Conservation (phyloP, 2,797 vertebrate species). For the Calcarius lapponicus region DNA sequence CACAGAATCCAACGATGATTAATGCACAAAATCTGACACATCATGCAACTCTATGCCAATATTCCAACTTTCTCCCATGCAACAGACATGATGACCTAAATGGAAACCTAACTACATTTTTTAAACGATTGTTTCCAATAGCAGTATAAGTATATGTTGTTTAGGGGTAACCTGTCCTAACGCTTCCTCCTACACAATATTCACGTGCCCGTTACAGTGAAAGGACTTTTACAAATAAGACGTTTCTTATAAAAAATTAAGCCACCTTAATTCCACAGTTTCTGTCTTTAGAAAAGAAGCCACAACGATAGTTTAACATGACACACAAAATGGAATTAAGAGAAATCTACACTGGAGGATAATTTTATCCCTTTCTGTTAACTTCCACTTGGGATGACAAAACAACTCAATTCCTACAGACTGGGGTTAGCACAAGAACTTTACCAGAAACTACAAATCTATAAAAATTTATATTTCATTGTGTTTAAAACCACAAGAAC, state of each 20-base stretch:
- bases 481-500: slow-evolving; percentile 77
- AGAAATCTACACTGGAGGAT: slow-evolving; percentile 77
- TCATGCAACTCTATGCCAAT: slow-evolving; percentile 98
- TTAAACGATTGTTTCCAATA: slow-evolving; percentile 83
- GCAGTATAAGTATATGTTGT: slow-evolving; percentile 84
- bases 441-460: slow-evolving; percentile 78
- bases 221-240: slow-evolving; percentile 92
- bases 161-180: slow-evolving; percentile 86
- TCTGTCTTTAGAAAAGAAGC: slow-evolving; percentile 81
- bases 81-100: slow-evolving; percentile 94
- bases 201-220: slow-evolving; percentile 90
- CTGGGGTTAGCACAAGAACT: slow-evolving; percentile 77
- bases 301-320: slow-evolving; percentile 77
- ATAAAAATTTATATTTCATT: slow-evolving; percentile 71
- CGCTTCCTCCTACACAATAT: slow-evolving; percentile 87
- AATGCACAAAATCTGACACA: slow-evolving; percentile 95
- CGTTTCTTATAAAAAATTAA: slow-evolving; percentile 83
- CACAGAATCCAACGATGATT: slow-evolving; percentile 92
- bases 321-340: slow-evolving; percentile 88
- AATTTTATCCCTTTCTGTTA: slow-evolving; percentile 63
- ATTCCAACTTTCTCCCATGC: slow-evolving; percentile 97
- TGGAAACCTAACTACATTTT: slow-evolving; percentile 82
- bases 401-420: slow-evolving; percentile 75
- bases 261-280: slow-evolving; percentile 81
- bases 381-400: slow-evolving; percentile 73